Percentiles rank a stretch among this genome's conserved stretches.
Conservation (phyloP, 2,888 invertebrate species). For the Hemistola chrysoprasaria region DNA sequence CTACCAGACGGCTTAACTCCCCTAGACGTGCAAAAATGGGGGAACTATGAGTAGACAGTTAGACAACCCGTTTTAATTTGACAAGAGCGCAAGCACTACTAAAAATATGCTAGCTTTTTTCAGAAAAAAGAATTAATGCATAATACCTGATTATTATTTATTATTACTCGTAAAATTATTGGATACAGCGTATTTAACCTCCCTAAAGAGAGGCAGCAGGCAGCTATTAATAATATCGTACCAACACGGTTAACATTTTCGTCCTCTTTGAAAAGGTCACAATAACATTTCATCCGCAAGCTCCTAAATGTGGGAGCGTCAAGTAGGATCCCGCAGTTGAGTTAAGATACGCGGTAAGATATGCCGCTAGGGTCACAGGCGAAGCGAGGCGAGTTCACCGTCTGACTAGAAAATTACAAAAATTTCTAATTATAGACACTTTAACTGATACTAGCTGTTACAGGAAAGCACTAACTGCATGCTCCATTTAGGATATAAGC, state of each 20-base stretch:
- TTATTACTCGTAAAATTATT: too few species aligned
- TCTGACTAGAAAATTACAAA: constrained; percentile 45
- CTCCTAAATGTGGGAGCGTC: constrained; percentile 16
- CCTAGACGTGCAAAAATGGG: constrained; percentile 40
- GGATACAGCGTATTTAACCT: too few species aligned
- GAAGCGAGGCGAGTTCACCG: constrained; percentile 37
- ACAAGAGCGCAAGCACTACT: constrained; percentile 24
- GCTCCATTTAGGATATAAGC: constrained; percentile 9
- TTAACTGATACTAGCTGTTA: constrained; percentile 41
- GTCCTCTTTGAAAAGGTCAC: constrained; percentile 1
- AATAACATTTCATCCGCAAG: constrained; percentile 3
- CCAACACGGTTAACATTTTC: too few species aligned
- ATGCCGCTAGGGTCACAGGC: constrained; percentile 43
- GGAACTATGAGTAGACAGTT: constrained; percentile 29
- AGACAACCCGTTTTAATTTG: constrained; percentile 20
- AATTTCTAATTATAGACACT: constrained; percentile 59
- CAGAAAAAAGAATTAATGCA: too few species aligned
- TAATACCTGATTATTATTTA: too few species aligned
- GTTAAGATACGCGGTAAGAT: background rate
- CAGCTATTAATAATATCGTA: too few species aligned
- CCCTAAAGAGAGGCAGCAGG: too few species aligned
- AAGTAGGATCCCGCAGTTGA: constrained; percentile 29
- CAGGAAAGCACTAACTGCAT: constrained; percentile 10
- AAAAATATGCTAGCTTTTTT: background rate
- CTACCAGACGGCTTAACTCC: constrained; percentile 49